Base-by-base conservation (phyloP, 2,888 invertebrate genomes). In the Aporophyla lueneburgensis region DNA sequence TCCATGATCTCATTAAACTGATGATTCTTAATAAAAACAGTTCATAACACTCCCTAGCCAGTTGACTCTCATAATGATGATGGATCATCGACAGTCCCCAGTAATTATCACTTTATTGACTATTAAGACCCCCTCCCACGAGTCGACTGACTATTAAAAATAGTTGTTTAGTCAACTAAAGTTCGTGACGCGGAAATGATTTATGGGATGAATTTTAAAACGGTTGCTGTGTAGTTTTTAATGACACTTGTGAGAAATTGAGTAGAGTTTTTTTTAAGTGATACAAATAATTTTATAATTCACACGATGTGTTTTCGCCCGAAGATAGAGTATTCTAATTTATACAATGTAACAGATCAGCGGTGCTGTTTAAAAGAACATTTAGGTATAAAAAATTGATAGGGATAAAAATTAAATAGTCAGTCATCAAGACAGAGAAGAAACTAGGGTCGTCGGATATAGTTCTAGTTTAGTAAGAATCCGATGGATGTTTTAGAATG, bases 21-120 rank as follows among this genome's bases (percentile, higher is more conserved):
- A 83, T 80, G 71, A 73, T 76, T 46, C 74, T 74, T 74, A 74
- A 85, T 80, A 84, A 84, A 81, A 85, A 71, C 67, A 27, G 70
- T 78, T 68, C 67, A 71, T 62, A 77, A 72, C 51, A 61, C 54
- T 65, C 81, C 87, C 78, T 19, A 33, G 12, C 40, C 49, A 73
- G 53, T 81, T 83, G 82, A 83, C 87, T 86, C 84, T 76, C 77
- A 67, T 92, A 93, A 93, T 93, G 89, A 92, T 94, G 94, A 95
- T 94, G 88, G 93, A 95, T 94, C 92, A 91, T 92, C 86, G 75
- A 68, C 76, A 79, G 88, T 77, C 91, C 93, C 93, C 81, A 80
- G 88, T 92, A 92, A 94, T 94, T 92, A 94, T 88, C 89, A 88
- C 89, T 91, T 93, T 92, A 94, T 93, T 92, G 92, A 92, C 92